A percentile compares a stretch with the other conserved stretches of the same genome.
Conservation (phyloP, 1,140 invertebrate genomes). For the Tetraneura akinire region DNA sequence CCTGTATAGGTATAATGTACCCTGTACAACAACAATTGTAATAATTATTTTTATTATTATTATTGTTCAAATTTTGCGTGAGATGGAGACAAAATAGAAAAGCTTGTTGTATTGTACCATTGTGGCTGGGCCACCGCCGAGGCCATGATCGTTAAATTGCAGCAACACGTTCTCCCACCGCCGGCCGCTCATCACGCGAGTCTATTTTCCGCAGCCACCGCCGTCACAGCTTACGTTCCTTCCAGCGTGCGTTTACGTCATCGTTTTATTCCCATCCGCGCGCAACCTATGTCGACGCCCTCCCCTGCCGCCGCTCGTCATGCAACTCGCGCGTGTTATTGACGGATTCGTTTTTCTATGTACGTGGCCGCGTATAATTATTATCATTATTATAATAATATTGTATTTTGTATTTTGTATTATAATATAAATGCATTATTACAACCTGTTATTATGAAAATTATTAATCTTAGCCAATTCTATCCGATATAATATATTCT, state of each 20-base stretch:
- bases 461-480: too few relatives aligned
- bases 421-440: too few relatives aligned
- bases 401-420: too few relatives aligned
- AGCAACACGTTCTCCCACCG: conserved; percentile 18
- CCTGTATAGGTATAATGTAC: too few relatives aligned
- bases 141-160: conserved; percentile 18
- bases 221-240: background rate
- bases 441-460: too few relatives aligned
- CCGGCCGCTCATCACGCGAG: background rate
- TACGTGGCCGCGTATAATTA: too few relatives aligned
- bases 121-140: background rate
- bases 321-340: background rate
- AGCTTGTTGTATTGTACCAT: background rate
- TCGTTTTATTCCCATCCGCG: background rate
- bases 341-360: conserved; percentile 22
- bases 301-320: background rate
- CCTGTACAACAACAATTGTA: too few relatives aligned
- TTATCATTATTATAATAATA: too few relatives aligned
- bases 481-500: too few relatives aligned
- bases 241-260: conserved; percentile 10
- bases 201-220: background rate
- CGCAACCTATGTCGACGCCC: background rate
- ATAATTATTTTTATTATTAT: too few relatives aligned
- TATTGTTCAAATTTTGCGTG: background rate
- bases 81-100: background rate